These are phyloP conservation scores for Drosophila dunni DNA, from an alignment of 1,140 invertebrate genomes.

Conservation along the genomic window DNA sequence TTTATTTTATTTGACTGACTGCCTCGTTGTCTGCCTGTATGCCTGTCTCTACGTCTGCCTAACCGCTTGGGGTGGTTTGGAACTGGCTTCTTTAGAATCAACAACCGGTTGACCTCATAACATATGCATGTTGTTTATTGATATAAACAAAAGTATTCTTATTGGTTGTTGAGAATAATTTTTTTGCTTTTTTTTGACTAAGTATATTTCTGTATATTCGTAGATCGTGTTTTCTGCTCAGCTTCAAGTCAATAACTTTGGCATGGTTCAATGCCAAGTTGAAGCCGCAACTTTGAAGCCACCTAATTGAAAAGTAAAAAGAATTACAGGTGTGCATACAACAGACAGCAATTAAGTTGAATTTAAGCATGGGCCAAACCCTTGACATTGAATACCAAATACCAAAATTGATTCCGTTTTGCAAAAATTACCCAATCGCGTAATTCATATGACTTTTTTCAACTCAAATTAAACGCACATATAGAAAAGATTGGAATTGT, in stretches of 20 bases:
- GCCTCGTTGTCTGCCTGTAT: neutral
- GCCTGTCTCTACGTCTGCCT: neutral
- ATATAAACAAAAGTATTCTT: conserved; percentile 70
- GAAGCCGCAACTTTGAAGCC: conserved; percentile 19
- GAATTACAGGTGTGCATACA: conserved; percentile 43
- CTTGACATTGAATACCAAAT: conserved; percentile 41
- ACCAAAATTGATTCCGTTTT: neutral
- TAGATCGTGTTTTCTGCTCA: conserved; percentile 10
- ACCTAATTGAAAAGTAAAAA: conserved; percentile 23
- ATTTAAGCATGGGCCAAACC: conserved; percentile 7
- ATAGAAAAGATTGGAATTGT: neutral
- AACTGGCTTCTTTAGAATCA: conserved; percentile 51
- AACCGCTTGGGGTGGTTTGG: conserved; percentile 8
- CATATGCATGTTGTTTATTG: conserved; percentile 63
- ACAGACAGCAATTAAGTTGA: neutral
- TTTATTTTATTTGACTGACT: neutral
- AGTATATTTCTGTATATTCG: neutral
- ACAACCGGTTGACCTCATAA: conserved; percentile 79
- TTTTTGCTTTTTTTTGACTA: neutral
- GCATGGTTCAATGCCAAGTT: conserved; percentile 67
- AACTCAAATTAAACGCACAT: neutral
- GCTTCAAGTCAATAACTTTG: conserved; percentile 54
- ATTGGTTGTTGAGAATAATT: conserved; percentile 37
- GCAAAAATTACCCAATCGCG: neutral
- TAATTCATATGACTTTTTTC: neutral